These are phyloP conservation scores for Zingel zingel DNA, from an alignment of 2,113 vertebrate species.

Conservation along the genomic window DNA sequence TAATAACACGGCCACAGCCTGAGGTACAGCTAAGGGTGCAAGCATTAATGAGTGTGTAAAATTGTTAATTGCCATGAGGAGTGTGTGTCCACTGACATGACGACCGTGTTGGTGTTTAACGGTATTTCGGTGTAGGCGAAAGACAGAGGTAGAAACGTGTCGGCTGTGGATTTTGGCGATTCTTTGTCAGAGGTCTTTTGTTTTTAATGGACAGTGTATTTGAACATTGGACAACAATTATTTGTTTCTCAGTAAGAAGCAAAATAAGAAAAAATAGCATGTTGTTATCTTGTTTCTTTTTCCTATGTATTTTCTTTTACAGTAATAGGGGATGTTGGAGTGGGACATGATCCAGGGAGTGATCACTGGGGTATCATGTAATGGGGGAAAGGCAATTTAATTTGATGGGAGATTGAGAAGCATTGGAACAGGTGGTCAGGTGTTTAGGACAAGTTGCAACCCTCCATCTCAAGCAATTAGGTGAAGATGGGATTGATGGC, in stretches of 20 bases:
- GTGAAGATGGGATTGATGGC: slow-evolving; percentile 58
- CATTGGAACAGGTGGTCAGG: background rate
- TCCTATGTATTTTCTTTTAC: background rate
- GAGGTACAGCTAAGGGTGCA: slow-evolving; percentile 22
- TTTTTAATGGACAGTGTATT: background rate
- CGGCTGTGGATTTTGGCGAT: background rate
- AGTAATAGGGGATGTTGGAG: background rate
- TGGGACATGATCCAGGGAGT: background rate
- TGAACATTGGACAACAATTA: background rate
- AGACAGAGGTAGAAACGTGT: slow-evolving; percentile 19
- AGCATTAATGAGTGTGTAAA: slow-evolving; percentile 32
- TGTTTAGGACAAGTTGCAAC: slow-evolving; percentile 65
- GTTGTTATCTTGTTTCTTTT: background rate
- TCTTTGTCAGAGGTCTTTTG: slow-evolving; percentile 3
- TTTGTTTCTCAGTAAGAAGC: background rate
- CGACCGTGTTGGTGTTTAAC: slow-evolving; percentile 5
- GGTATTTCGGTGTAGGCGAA: background rate
- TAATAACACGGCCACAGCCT: slow-evolving; percentile 41
- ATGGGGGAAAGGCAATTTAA: background rate
- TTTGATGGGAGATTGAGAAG: slow-evolving; percentile 3
- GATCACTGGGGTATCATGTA: slow-evolving; percentile 1
- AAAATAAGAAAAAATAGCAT: background rate
- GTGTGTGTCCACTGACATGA: slow-evolving; percentile 7
- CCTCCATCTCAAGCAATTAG: slow-evolving; percentile 70
- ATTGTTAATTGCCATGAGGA: slow-evolving; percentile 32